These are phyloP conservation scores for Phenganax subtilis DNA, from an alignment of 92 coral and sea anemone genomes.

Conservation along the genomic window DNA sequence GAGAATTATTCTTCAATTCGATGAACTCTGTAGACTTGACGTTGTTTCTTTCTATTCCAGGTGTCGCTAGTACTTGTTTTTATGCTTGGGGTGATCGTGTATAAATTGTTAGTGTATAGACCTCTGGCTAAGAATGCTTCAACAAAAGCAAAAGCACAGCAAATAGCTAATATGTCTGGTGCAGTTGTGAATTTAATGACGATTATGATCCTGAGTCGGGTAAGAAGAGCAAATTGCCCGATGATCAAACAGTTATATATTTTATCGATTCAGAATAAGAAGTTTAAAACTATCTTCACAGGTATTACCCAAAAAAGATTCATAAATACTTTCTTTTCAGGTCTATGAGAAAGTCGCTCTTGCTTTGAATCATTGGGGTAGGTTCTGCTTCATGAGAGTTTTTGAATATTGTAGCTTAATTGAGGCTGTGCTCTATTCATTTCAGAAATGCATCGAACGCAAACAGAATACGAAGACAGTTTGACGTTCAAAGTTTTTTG, in stretches of 20 bases:
- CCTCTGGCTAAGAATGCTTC: slow-evolving; percentile 86
- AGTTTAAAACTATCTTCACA: background rate
- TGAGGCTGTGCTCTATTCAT: slow-evolving; percentile 2
- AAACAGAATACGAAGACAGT: slow-evolving; percentile 92
- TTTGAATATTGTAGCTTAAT: background rate
- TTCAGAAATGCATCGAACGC: slow-evolving; percentile 96
- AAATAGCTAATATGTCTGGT: slow-evolving; percentile 93
- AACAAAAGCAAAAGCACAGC: slow-evolving; percentile 84
- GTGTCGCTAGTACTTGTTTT: slow-evolving; percentile 98
- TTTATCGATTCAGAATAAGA: no score
- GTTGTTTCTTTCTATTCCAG: slow-evolving; percentile 31
- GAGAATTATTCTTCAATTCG: no score
- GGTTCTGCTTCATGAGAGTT: slow-evolving; percentile 11
- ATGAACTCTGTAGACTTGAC: no score
- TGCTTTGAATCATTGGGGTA: slow-evolving; percentile 98
- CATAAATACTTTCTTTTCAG: slow-evolving; percentile 41
- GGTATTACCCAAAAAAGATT: no score
- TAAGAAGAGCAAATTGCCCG: slow-evolving; percentile 20
- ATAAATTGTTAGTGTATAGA: slow-evolving; percentile 88
- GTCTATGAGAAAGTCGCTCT: slow-evolving; percentile 94
- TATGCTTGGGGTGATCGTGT: slow-evolving; percentile 97
- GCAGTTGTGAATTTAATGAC: slow-evolving; percentile 98
- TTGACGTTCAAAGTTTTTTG: slow-evolving; percentile 96
- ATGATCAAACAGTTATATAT: no score
- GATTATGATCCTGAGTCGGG: slow-evolving; percentile 98